Conservation (phyloP, 2,113 vertebrate species). For the Dromiciops gliroides region DNA sequence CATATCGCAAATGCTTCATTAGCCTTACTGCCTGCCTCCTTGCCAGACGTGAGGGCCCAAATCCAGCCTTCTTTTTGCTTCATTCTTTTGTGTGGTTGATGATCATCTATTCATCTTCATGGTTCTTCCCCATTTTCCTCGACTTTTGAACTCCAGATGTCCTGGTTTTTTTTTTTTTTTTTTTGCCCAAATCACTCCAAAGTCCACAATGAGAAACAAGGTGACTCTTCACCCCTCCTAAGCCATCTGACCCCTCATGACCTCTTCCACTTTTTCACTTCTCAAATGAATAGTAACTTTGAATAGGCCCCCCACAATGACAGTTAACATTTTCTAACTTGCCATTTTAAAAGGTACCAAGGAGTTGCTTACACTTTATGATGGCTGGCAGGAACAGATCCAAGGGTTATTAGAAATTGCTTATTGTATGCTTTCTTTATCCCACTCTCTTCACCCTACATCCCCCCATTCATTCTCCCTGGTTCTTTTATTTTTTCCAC, state of each 20-base stretch:
- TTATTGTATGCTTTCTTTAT: background rate
- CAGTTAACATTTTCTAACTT: slow-evolving; percentile 20
- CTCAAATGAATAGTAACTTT: slow-evolving; percentile 12
- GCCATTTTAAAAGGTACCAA: slow-evolving; percentile 8
- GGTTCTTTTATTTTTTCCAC: slow-evolving; percentile 13
- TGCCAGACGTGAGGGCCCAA: slow-evolving; percentile 92
- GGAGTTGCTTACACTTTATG: background rate
- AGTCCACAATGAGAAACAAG: slow-evolving; percentile 76
- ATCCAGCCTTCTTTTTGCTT: slow-evolving; percentile 88
- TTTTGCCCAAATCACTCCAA: slow-evolving; percentile 76
- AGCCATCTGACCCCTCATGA: slow-evolving; percentile 58
- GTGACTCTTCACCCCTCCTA: slow-evolving; percentile 83
- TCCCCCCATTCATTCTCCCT: background rate
- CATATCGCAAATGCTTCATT: slow-evolving; percentile 91
- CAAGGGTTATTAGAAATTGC: background rate
- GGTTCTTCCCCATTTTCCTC: slow-evolving; percentile 85
- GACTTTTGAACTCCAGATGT: slow-evolving; percentile 90
- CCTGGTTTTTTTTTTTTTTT: slow-evolving; percentile 57
- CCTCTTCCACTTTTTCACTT: slow-evolving; percentile 47
- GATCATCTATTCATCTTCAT: slow-evolving; percentile 88
- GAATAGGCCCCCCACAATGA: background rate
- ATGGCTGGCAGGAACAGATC: background rate
- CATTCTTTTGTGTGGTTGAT: slow-evolving; percentile 88
- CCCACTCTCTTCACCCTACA: background rate
- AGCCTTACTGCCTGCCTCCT: slow-evolving; percentile 91